phyloP scores from a whole-genome alignment of 2,888 invertebrate genomes.

The Drosophila neonasuta region DNA sequence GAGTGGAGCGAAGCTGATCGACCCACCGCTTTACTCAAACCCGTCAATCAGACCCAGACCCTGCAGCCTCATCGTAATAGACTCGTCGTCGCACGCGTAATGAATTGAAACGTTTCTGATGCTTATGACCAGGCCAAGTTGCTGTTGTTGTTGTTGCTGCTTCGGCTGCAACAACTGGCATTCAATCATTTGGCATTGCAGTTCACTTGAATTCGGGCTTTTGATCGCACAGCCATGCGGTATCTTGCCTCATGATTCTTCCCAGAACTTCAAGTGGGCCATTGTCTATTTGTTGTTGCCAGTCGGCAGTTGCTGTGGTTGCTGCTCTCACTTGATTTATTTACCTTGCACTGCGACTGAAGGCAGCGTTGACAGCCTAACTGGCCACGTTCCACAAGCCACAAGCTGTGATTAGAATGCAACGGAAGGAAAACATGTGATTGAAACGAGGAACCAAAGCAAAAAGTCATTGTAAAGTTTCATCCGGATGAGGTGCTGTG shows the following conservation, averaged over 20 bases:
- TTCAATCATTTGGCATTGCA: conserved; percentile 50
- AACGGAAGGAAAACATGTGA: conserved; percentile 5
- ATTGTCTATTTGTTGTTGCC: conserved; percentile 38
- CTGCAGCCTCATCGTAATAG: conserved; percentile 54
- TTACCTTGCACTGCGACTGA: conserved; percentile 29
- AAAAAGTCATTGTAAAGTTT: neutral
- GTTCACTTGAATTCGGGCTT: conserved; percentile 47
- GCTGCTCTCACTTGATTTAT: conserved; percentile 52
- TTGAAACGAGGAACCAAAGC: neutral
- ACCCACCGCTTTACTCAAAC: conserved; percentile 9
- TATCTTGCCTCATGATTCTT: conserved; percentile 20
- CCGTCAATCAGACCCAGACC: conserved; percentile 46
- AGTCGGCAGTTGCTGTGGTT: neutral
- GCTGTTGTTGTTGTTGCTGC: conserved; percentile 12
- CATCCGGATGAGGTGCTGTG: neutral
- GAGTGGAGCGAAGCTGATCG: conserved; percentile 5
- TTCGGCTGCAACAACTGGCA: conserved; percentile 11
- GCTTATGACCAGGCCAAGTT: conserved; percentile 28
- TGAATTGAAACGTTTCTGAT: conserved; percentile 75
- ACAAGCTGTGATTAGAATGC: conserved; percentile 33
- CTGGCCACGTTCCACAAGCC: conserved; percentile 19
- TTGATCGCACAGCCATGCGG: conserved; percentile 7
- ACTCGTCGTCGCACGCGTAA: conserved; percentile 77
- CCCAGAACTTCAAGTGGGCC: conserved; percentile 56
- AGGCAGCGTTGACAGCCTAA: conserved; percentile 43